These are phyloP conservation scores for Merodon equestris DNA, from an alignment of 2,888 invertebrate genomes.

Conservation along the genomic window DNA sequence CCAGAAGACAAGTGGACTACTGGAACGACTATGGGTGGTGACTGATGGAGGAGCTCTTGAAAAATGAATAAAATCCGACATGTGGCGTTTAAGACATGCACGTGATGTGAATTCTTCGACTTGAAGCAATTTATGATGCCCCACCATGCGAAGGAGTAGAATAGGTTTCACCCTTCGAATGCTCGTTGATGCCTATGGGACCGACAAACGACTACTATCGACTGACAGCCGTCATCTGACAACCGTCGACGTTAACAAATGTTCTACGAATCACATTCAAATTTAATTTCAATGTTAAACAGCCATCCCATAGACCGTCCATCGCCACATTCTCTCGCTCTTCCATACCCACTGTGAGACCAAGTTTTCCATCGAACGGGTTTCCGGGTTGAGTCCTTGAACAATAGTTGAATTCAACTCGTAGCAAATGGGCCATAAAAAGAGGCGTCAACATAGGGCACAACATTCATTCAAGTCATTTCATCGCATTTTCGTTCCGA, in stretches of 20 bases:
- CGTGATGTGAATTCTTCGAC: slow-evolving; percentile 76
- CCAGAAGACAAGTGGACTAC: slow-evolving; percentile 17
- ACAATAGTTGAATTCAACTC: slow-evolving; percentile 47
- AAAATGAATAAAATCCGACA: slow-evolving; percentile 77
- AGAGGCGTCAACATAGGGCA: slow-evolving; percentile 40
- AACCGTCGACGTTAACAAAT: slow-evolving; percentile 62
- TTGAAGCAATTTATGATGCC: slow-evolving; percentile 54
- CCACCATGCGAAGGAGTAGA: slow-evolving; percentile 36
- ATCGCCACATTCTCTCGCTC: too few species aligned
- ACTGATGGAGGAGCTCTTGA: slow-evolving; percentile 65
- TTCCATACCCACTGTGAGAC: too few species aligned
- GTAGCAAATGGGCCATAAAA: slow-evolving; percentile 60
- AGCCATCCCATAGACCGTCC: slow-evolving; percentile 8
- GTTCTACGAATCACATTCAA: slow-evolving; percentile 66
- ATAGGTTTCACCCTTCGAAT: not conserved
- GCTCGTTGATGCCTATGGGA: too few species aligned
- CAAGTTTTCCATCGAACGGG: too few species aligned
- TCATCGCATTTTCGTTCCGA: slow-evolving; percentile 12
- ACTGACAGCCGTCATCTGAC: slow-evolving; percentile 4
- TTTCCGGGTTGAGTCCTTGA: slow-evolving; percentile 15
- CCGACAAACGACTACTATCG: too few species aligned
- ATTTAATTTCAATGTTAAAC: slow-evolving; percentile 66
- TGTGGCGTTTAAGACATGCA: slow-evolving; percentile 78
- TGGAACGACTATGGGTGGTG: too few species aligned
- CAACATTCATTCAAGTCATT: slow-evolving; percentile 32